These are phyloP conservation scores for Cataglyphis livida DNA, from an alignment of 2,888 invertebrate genomes.

Conservation along the genomic window DNA sequence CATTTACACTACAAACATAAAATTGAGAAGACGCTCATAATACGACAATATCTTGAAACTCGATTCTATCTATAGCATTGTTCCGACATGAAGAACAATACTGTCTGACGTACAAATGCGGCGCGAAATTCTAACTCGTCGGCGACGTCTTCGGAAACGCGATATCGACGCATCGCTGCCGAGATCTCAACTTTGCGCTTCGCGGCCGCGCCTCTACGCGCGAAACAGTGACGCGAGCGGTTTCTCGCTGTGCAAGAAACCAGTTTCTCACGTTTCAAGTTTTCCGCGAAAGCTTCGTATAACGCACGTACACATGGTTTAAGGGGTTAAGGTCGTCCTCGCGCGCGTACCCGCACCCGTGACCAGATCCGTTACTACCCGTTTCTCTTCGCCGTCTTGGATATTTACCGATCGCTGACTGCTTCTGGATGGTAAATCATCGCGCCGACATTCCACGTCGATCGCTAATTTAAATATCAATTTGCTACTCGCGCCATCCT, in stretches of 20 bases:
- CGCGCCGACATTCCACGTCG: constrained; percentile 27
- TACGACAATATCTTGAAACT: background rate
- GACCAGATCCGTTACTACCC: constrained; percentile 61
- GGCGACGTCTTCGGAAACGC: constrained; percentile 8
- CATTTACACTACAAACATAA: background rate
- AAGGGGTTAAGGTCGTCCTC: constrained; percentile 74
- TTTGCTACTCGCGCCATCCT: constrained; percentile 12
- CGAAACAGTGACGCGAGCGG: constrained; percentile 34
- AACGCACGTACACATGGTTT: constrained; percentile 69
- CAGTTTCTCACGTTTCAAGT: constrained; percentile 73
- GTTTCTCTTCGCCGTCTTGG: constrained; percentile 50
- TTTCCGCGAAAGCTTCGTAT: constrained; percentile 68
- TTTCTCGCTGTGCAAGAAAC: constrained; percentile 59
- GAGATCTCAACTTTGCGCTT: constrained; percentile 25
- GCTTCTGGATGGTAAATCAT: constrained; percentile 59
- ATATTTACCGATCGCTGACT: constrained; percentile 46
- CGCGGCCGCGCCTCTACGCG: constrained; percentile 35
- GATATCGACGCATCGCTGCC: constrained; percentile 28
- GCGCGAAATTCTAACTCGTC: constrained; percentile 15
- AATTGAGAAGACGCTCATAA: background rate
- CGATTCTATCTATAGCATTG: background rate
- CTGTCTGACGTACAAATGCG: background rate
- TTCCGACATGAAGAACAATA: constrained; percentile 2
- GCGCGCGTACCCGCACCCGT: background rate
- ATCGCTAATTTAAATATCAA: constrained; percentile 55